Evolutionary conservation across 2,113 vertebrate species (phyloP), one percentile per base, ranked within the genome.

Genomic region (Pantherophis guttatus): DNA sequence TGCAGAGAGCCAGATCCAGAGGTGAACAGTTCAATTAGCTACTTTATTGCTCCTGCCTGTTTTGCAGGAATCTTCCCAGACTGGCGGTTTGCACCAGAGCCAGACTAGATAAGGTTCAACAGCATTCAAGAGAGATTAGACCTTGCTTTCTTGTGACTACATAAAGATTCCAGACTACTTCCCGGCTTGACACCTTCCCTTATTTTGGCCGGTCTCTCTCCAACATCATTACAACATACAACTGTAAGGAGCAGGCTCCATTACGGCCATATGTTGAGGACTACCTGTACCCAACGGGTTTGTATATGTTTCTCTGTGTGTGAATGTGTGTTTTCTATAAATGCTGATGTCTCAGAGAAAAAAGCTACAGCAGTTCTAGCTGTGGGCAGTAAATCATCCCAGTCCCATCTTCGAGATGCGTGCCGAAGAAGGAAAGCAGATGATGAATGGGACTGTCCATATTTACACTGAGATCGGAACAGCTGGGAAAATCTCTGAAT

Each of bases 361-460:
- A 96, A 95, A 57, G 3, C 8, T 93, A 95, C 39, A 50, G 86
- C 70, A 75, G 91, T 94, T 97, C 96, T 97, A 97, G 97, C 96
- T 97, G 96, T 97, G 96, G 94, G 95, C 96, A 97, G 93, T 98
- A 98, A 98, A 98, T 98, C 98, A 98, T 97, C n/a, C n/a, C 54
- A 15, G 88, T 29, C 55, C 95, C 91, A 93, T 95, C 0, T 91
- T 91, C 93, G 91, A 95, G 97, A 96, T 62, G 0, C 95, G 96
- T 86, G 92, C 96, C 97, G 96, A 29, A 58, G 96, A 97, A 97
- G 96, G 91, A 93, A 97, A 96, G 93, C 89, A 6, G 19, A 95
- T 98, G 98, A 98, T 98, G 96, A 95, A 98, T 98, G 97, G 95
- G 96, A 95, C 97, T 98, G 98, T 98, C 97, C 93, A 0, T 96